Conservation (phyloP, 23 tunicate genomes). For the Clavelina lepadiformis region DNA sequence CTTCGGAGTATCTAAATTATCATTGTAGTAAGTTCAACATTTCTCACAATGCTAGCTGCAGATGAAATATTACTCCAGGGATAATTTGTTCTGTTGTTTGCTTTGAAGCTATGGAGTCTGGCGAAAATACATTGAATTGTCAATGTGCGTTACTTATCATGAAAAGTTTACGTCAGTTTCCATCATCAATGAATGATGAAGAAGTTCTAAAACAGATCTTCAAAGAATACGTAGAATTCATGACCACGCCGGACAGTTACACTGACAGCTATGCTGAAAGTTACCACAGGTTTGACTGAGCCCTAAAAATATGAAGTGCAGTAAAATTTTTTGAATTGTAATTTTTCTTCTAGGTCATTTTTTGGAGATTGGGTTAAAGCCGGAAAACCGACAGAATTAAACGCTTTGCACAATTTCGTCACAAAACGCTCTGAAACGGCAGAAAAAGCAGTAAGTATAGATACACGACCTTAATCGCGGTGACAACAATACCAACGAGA, state of each 20-base stretch:
- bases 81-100: no score
- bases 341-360: constrained; percentile 21
- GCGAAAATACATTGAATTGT: constrained; percentile 57
- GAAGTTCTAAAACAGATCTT: constrained; percentile 31
- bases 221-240: constrained; percentile 36
- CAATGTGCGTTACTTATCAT: constrained; percentile 31
- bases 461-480: no score
- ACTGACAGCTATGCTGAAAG: constrained; percentile 48
- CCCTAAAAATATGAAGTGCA: not conserved
- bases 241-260: constrained; percentile 63
- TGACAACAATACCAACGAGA: no score
- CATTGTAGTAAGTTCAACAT: no score
- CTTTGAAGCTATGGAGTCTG: constrained; percentile 48
- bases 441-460: no score
- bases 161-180: constrained; percentile 10
- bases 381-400: constrained; percentile 29
- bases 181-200: constrained; percentile 10
- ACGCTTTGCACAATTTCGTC: constrained; percentile 30
- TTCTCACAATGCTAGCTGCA: no score
- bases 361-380: constrained; percentile 58
- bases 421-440: constrained; percentile 24
- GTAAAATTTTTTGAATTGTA: not conserved
- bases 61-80: no score
- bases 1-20: no score
- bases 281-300: constrained; percentile 25